These are phyloP conservation scores for Alauda arvensis DNA, from an alignment of 2,797 vertebrate genomes.

Conservation along the genomic window DNA sequence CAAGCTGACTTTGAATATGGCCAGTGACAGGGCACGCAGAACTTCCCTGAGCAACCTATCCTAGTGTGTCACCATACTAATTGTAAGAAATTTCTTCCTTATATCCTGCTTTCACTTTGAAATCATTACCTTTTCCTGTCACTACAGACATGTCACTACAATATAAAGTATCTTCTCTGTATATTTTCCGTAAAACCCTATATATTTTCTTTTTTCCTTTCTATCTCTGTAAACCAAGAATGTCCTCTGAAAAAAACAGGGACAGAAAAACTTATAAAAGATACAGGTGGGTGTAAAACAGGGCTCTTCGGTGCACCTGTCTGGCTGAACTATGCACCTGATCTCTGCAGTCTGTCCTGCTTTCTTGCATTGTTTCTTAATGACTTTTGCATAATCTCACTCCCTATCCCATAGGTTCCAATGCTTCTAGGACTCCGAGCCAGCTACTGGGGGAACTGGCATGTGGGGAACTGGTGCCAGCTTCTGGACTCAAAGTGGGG, in stretches of 20 bases:
- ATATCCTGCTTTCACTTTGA: background rate
- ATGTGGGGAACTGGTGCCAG: background rate
- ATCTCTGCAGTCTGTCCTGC: background rate
- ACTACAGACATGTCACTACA: background rate
- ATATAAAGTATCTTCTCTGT: background rate
- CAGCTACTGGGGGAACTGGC: rapidly evolving
- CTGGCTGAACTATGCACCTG: background rate
- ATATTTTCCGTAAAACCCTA: background rate
- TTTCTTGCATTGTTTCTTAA: background rate
- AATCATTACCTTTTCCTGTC: background rate
- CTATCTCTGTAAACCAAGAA: background rate
- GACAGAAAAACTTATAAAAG: background rate
- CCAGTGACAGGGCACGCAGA: background rate
- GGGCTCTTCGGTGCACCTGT: rapidly evolving
- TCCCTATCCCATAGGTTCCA: rapidly evolving
- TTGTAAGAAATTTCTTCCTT: background rate
- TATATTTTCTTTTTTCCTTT: background rate
- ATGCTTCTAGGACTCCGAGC: background rate
- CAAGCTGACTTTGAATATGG: background rate
- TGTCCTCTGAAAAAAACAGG: background rate
- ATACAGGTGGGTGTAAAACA: rapidly evolving
- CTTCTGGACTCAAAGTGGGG: background rate
- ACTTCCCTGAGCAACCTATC: background rate
- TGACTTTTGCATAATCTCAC: background rate
- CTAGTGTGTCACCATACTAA: background rate